Evolutionary conservation across 1,140 invertebrate species (phyloP), one percentile per base, ranked within the genome.

Genomic region (Zaprionus gabonicus): DNA sequence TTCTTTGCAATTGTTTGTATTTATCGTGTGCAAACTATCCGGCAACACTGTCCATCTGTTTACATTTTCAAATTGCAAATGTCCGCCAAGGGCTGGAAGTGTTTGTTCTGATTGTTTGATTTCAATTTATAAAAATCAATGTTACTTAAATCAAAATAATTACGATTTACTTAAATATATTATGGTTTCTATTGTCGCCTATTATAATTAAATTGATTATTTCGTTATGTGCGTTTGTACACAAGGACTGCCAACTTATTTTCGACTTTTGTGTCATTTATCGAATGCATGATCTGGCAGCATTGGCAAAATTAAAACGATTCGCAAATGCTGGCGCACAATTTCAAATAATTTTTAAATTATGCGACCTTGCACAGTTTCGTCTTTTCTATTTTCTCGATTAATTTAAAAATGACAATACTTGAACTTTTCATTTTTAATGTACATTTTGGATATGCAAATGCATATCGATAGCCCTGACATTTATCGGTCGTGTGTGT

Each of bases 11-110:
- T 31, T 64, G 38, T n/a, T 55, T 36, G 10, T 38, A 56, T 3
- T 17, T 44, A 71, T 58, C 70, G 28, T 12, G 2, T 25, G 28
- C 34, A 41, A 2, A 3, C 3, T 3, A 44, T 68, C 65, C 68
- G 71, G 71, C 57, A 62, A 28, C 65, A 44, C 65, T 59, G 36
- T n/a, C 13, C 3, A 17, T 20, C 0, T 67, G 65, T 67, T 68
- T 68, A 67, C 44, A 31, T 59, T 73, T 69, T 55, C 6, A 44
- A 73, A 73, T 20, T 69, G 65, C 65, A 62, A 20, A 38, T 38
- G 15, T 31, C 38, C 27, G 36, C 71, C 36, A 23, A 9, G n/a
- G 10, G 23, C 17, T 46, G n/a, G 1, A 44, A 2, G 5, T n/a
- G 4, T 44, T 7, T 17, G 41, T 17, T 46, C 6, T 17, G 2